Conservation (phyloP, 2,797 vertebrate genomes). For the Sphaeramia orbicularis region DNA sequence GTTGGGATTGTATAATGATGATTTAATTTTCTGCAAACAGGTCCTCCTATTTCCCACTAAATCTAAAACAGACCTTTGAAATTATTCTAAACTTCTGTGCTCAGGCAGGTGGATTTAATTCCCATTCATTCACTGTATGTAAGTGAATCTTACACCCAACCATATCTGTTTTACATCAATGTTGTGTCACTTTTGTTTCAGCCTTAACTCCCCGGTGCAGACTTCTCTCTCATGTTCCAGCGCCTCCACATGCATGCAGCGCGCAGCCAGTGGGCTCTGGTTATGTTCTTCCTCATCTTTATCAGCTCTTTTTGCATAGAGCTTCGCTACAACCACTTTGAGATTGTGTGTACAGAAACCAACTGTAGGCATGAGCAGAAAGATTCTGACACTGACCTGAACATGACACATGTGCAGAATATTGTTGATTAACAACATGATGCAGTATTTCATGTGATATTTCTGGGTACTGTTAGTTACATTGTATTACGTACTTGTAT, state of each 20-base stretch:
- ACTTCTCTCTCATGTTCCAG: constrained; percentile 83
- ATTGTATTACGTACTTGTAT: too few relatives aligned
- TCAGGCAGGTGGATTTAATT: too few relatives aligned
- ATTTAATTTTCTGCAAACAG: too few relatives aligned
- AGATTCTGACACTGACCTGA: too few relatives aligned
- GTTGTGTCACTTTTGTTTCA: background rate
- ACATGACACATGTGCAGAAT: too few relatives aligned
- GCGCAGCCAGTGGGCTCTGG: constrained; percentile 91
- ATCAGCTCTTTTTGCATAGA: constrained; percentile 90
- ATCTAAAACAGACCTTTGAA: too few relatives aligned
- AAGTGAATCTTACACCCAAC: background rate
- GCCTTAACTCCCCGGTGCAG: constrained; percentile 71
- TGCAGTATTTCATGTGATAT: too few relatives aligned
- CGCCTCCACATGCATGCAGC: constrained; percentile 86
- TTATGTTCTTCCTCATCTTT: constrained; percentile 91
- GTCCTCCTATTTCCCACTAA: too few relatives aligned
- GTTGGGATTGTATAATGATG: background rate
- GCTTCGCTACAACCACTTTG: constrained; percentile 90
- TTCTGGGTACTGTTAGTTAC: too few relatives aligned
- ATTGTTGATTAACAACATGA: too few relatives aligned
- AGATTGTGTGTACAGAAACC: constrained; percentile 83
- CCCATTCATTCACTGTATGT: background rate
- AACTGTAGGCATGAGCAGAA: constrained; percentile 36
- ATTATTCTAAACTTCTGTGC: too few relatives aligned
- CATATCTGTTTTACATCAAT: background rate